Conservation (phyloP, 2,888 invertebrate species). For the Noctuana brunneofusca region DNA sequence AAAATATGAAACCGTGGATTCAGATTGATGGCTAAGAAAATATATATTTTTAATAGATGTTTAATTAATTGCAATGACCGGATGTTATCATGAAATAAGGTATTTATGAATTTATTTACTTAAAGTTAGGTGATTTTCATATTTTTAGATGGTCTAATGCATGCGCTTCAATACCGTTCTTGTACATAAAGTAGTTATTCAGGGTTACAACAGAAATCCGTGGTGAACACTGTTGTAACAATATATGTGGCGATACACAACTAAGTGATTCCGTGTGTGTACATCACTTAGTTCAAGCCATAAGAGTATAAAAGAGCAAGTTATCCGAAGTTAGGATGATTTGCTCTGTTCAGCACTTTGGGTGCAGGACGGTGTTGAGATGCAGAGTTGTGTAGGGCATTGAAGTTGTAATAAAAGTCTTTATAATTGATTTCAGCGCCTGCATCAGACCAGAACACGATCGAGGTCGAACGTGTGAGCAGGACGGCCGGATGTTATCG, state of each 20-base stretch:
- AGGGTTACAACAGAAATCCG: background rate
- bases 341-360: background rate
- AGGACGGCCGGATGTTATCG: constrained; percentile 28
- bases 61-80: background rate
- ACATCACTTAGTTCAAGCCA: constrained; percentile 18
- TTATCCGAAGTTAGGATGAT: background rate
- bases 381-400: background rate
- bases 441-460: constrained; percentile 9
- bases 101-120: background rate
- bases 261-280: constrained; percentile 11
- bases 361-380: background rate
- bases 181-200: background rate
- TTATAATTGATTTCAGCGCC: background rate
- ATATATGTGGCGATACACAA: constrained; percentile 1
- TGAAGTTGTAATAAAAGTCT: background rate
- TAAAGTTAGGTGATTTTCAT: background rate
- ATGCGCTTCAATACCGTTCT: constrained; percentile 1
- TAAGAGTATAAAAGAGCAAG: background rate
- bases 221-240: constrained; percentile 11
- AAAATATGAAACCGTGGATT: constrained; percentile 34
- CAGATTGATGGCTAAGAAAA: background rate
- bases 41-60: background rate
- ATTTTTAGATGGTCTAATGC: constrained; percentile 6
- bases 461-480: constrained; percentile 21
- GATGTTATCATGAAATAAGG: constrained; percentile 11